Percentiles rank a stretch among this genome's conserved stretches.
These are phyloP conservation scores for Phania funesta DNA, from an alignment of 2,888 invertebrate species.

Conservation along the genomic window DNA sequence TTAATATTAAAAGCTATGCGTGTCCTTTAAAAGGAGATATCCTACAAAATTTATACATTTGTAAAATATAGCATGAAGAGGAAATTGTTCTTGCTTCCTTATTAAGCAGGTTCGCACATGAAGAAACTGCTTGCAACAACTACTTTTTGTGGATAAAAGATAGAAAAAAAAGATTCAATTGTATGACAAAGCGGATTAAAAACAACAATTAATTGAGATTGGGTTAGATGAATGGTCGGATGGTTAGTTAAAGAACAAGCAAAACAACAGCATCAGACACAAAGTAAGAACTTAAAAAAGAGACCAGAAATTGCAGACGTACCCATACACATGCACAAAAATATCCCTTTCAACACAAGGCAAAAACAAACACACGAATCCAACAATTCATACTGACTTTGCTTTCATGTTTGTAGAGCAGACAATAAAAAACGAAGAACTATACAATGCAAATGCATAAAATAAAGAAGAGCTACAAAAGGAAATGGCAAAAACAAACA, in stretches of 20 bases:
- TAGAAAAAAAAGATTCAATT: neutral
- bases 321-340: neutral
- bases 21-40: too few species aligned
- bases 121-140: too few species aligned
- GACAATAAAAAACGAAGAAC: neutral
- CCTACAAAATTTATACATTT: too few species aligned
- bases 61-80: too few species aligned
- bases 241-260: conserved; percentile 14
- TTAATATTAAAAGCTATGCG: too few species aligned
- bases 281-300: conserved; percentile 45
- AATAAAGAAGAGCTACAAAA: neutral
- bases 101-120: too few species aligned
- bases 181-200: conserved; percentile 37
- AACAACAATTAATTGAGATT: conserved; percentile 50
- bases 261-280: conserved; percentile 51
- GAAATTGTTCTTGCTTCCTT: too few species aligned
- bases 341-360: conserved; percentile 1
- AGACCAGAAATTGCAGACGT: conserved; percentile 14
- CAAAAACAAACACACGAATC: conserved; percentile 2
- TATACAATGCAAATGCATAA: neutral
- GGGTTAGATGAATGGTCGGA: conserved; percentile 18
- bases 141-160: neutral
- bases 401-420: neutral
- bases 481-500: conserved; percentile 33
- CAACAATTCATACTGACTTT: conserved; percentile 12